Percentiles rank a stretch among this genome's conserved stretches.
phyloP scores from a whole-genome alignment of 1,140 invertebrate genomes.

The Tetranychus cinnabarinus region DNA sequence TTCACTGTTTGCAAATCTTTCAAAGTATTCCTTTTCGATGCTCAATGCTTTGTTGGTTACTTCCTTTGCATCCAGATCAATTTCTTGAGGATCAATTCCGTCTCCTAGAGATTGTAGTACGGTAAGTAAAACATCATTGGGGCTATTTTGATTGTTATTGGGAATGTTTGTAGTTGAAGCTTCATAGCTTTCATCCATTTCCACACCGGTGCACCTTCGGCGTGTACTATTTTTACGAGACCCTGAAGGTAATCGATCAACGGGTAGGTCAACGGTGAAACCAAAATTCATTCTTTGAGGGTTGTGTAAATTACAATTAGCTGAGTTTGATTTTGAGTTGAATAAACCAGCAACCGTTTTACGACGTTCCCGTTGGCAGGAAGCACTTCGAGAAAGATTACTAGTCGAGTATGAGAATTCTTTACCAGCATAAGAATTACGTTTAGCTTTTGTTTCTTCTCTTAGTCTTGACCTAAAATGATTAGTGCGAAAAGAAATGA shows the following conservation, averaged over 20 bases:
- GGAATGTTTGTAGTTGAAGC: too few species aligned
- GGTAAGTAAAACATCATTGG: background rate
- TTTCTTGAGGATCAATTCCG: background rate
- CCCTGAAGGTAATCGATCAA: background rate
- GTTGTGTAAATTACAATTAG: slow-evolving; percentile 16
- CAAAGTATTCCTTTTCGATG: slow-evolving; percentile 8
- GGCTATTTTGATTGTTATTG: background rate
- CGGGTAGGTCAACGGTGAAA: slow-evolving; percentile 33
- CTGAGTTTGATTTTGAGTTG: background rate
- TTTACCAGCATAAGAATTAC: slow-evolving; percentile 11
- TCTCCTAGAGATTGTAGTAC: background rate
- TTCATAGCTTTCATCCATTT: background rate
- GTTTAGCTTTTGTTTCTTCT: background rate
- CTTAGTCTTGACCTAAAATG: too few species aligned
- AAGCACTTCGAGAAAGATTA: background rate
- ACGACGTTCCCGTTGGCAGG: slow-evolving; percentile 2
- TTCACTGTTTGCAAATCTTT: background rate
- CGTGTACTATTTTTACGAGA: slow-evolving; percentile 2
- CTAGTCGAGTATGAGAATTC: background rate
- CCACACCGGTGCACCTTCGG: background rate
- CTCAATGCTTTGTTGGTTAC: slow-evolving; percentile 13
- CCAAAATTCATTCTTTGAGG: slow-evolving; percentile 35
- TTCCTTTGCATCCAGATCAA: slow-evolving; percentile 12
- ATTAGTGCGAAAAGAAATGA: too few species aligned
- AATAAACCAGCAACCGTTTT: slow-evolving; percentile 11